Base-by-base conservation (phyloP, 2,888 invertebrate genomes). In the Prostheceraeus crozeri region DNA sequence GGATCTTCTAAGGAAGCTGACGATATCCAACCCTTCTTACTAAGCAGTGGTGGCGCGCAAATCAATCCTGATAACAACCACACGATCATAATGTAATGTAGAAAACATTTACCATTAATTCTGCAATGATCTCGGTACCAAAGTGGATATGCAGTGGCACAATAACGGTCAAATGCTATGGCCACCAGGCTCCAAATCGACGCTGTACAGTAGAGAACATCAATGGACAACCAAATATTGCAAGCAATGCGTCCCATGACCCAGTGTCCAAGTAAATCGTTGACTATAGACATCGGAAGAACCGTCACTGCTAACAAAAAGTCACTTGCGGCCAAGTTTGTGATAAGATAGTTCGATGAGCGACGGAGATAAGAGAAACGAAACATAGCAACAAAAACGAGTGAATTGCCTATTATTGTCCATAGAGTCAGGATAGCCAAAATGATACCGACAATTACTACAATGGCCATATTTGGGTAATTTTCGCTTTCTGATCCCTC, bases 101-200 rank as follows among this genome's bases (percentile, higher is more conserved):
- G 65, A 6, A 73, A 71, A 59, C 72, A 69, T 11, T 68, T 68
- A 8, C 69, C 68, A 1, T 71, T 71, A 1, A 71, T 70, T 28
- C 71, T 66, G 27, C 71, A 66, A 57, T 72, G 69, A 59, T 73
- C 74, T 36, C 72, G 69, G 63, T 76, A 76, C 72, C 73, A 72
- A 11, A 74, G 67, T 1, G 76, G 76, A 60, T 74, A 75, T n/a
- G 73, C 69, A 1, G 76, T 76, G 2, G 76, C 76, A 2, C 74
- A 72, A 64, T 72, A 76, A 1, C 76, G 68, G 63, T 76, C 76
- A 10, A 75, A 70, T 2, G 76, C 75, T 19, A 76, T 75, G 23
- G 73, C 72, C 61, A 73, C 72, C 21, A 76, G 66, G 35, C 74
- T 73, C 76, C 76, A 76, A 21, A 76, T 74, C 11, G 75, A 75